A percentile compares a stretch with the other conserved stretches of the same genome.
Evolutionary conservation across 1,140 invertebrate genomes (phyloP).

Genomic region (Venustaconcha ellipsiformis): DNA sequence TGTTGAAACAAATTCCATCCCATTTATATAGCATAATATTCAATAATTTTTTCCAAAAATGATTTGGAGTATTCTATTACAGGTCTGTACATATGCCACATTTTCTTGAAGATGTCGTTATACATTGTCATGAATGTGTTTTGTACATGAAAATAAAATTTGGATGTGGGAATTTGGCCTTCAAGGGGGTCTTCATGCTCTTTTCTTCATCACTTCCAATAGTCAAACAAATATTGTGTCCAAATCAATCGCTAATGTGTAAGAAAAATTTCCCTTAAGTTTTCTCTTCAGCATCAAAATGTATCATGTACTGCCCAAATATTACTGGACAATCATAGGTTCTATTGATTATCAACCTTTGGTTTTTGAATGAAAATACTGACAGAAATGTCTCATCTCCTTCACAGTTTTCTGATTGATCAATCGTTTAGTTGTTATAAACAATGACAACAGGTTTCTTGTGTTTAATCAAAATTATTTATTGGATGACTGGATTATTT

Average conservation of each 20-base stretch:
- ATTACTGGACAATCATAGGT: slow-evolving; percentile 3
- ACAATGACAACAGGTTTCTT: neutral
- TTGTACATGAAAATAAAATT: too few relatives aligned
- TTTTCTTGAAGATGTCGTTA: too few relatives aligned
- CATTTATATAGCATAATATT: too few relatives aligned
- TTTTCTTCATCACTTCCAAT: too few relatives aligned
- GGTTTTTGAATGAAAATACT: neutral
- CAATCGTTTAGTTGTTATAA: neutral
- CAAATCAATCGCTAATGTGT: neutral
- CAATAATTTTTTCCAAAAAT: too few relatives aligned
- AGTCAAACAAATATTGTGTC: too few relatives aligned
- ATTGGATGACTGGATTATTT: neutral
- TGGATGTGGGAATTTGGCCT: too few relatives aligned
- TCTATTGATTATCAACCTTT: neutral
- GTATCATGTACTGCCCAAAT: neutral
- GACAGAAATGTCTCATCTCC: neutral
- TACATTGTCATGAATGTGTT: too few relatives aligned
- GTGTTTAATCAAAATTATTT: slow-evolving; percentile 3
- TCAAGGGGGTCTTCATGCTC: too few relatives aligned
- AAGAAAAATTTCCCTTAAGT: slow-evolving; percentile 8
- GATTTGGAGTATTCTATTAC: too few relatives aligned
- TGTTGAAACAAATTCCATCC: too few relatives aligned
- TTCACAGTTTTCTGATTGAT: slow-evolving; percentile 2
- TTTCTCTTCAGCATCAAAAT: slow-evolving; percentile 6
- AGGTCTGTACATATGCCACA: too few relatives aligned